These are phyloP conservation scores for Limnothrissa miodon DNA, from an alignment of 2,113 vertebrate species.

Conservation along the genomic window DNA sequence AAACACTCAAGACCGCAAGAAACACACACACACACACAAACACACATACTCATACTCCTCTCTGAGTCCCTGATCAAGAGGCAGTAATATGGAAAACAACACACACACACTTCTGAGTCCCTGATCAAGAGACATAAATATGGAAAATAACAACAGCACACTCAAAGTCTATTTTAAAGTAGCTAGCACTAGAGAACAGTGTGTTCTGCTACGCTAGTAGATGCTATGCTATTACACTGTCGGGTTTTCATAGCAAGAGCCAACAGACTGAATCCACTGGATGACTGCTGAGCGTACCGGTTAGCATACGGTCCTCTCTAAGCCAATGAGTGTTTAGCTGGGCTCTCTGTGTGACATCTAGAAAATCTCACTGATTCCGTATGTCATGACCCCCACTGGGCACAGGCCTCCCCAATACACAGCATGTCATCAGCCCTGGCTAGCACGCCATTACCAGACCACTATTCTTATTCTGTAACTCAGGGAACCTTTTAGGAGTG, in stretches of 20 bases:
- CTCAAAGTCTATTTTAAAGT: not conserved
- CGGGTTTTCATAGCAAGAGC: not conserved
- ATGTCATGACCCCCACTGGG: not conserved
- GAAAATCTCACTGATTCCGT: not conserved
- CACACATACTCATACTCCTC: not conserved
- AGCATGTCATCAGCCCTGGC: not conserved
- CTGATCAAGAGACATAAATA: not conserved
- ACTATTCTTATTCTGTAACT: no score
- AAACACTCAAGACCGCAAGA: slow-evolving; percentile 16
- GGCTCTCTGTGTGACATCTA: not conserved
- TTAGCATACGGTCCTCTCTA: not conserved
- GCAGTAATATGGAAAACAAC: not conserved
- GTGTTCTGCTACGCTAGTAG: no score
- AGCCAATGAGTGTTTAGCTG: not conserved
- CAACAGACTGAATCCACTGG: not conserved
- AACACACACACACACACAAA: not conserved
- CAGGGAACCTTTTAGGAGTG: no score
- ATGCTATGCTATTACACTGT: not conserved
- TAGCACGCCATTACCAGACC: no score
- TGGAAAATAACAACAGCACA: not conserved
- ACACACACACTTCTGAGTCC: not conserved
- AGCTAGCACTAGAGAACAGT: not conserved
- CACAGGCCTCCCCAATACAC: not conserved
- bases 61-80: not conserved
- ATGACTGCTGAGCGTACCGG: not conserved